Base-by-base conservation (phyloP, 2,888 invertebrate genomes). In the Lasioglossum leucozonium region DNA sequence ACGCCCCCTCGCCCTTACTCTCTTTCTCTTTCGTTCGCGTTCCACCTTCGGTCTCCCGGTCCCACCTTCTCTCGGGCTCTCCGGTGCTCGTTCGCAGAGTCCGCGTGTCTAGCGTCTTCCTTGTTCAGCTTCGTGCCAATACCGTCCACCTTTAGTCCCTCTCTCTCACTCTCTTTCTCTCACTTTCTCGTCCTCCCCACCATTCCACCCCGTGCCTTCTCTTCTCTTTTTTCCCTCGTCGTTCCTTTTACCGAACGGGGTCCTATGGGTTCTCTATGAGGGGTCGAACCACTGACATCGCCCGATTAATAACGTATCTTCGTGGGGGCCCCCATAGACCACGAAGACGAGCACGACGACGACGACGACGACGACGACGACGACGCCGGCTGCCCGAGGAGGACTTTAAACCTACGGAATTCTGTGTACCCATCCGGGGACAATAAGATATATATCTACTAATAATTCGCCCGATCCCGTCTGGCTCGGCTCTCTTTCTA, bases 231-330 rank as follows among this genome's bases (percentile, higher is more conserved):
- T 65, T 65, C 37, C 67, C 22, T 37, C 58, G 81, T 80, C 79
- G 85, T 85, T 80, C 82, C 85, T 87, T 89, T 90, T 87, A 88
- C 88, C 89, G 86, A 90, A 89, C 80, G 88, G 84, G 89, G 87
- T 91, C 91, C 89, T 91, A 91, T 89, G 90, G 91, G 87, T 91
- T 90, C 93, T 93, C 94, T 93, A 93, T 93, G 93, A 94, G 93
- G 93, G 93, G 92, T 93, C 94, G 93, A 92, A 93, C 91, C 91
- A 92, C 93, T 92, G 92, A 94, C 93, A 92, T 93, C 92, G 91
- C 87, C 91, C 94, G 93, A 93, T 94, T 93, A 93, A 93, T 92
- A 93, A 93, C 91, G 92, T 89, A 90, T 90, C 92, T 90, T 90
- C 91, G 90, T 87, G 90, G 90, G 90, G 90, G 89, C 89, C 85